Base-by-base conservation (phyloP, 2,888 invertebrate species). In the Scaeva pyrastri region DNA sequence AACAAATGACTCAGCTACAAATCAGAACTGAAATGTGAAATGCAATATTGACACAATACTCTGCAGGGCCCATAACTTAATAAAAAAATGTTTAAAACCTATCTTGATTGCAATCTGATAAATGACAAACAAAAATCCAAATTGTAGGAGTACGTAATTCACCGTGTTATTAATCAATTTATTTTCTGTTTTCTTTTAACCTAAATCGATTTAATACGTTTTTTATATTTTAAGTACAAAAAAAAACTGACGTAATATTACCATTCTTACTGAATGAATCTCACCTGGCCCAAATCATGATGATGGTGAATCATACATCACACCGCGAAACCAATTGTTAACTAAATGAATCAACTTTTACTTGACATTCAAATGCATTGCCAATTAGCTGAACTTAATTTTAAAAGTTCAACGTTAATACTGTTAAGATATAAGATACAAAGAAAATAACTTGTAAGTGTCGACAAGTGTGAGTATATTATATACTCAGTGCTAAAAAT, bases 291-390 rank as follows among this genome's bases (percentile, higher is more conserved):
- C 39, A 14, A 52, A 36, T 52, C 52, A 52, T 58, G 58, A 36
- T 23, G 14, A 52, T 41, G 31, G 50, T 71, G 56, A 56, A 43
- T 71, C 56, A 56, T 71, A 39, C 26, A 21, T 26, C 50, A 39
- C 19, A 3, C 4, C 16, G 23, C 43, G 23, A 1, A 2, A 11
- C 50, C 12, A n/a, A 60, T 50, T 78, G 60, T 66, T 66, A 52
- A 23, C 43, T 50, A 73, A 64, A 64, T 79, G 72, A 79, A 64
- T 79, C 78, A 79, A 68, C 79, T 66, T 74, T 80, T 74, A 68
- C 50, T 80, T 68, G 68, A 68, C 68, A 68, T 68, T 73, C 52
- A 60, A 74, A 79, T 43, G 43, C 68, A 52, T 50, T 73, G 68
- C 66, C 71, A 78, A 68, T 68, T 21, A 58, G 36, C 19, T 80